Conservation (phyloP, 2,113 vertebrate genomes). For the Haemorhous mexicanus region DNA sequence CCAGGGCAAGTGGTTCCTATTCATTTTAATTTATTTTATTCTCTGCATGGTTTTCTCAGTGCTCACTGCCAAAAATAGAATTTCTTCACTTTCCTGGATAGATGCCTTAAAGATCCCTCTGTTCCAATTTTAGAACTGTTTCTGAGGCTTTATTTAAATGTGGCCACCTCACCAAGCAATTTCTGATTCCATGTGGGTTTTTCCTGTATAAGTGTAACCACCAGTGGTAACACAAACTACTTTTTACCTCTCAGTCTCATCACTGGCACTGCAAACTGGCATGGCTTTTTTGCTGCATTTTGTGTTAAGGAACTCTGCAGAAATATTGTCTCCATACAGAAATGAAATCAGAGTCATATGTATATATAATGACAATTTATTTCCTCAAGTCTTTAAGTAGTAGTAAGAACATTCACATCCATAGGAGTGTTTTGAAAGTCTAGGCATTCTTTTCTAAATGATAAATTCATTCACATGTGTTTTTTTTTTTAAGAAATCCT, state of each 20-base stretch:
- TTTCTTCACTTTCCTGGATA: slow-evolving; percentile 10
- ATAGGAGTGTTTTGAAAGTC: neutral
- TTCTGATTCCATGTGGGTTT: neutral
- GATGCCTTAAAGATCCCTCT: neutral
- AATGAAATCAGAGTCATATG: rapidly evolving
- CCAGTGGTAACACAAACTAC: neutral
- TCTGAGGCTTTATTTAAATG: neutral
- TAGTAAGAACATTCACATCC: neutral
- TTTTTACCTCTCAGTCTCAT: neutral
- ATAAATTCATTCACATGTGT: neutral
- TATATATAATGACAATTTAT: neutral
- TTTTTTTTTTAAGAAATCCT: neutral
- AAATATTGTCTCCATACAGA: neutral
- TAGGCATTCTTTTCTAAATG: neutral
- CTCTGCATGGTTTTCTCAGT: neutral
- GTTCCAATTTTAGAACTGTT: neutral
- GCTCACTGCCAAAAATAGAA: neutral
- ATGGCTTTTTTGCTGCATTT: neutral
- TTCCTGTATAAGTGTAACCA: neutral
- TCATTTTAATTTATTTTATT: neutral
- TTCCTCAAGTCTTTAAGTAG: neutral
- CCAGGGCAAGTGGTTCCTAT: neutral
- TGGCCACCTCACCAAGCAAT: neutral
- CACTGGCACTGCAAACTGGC: neutral
- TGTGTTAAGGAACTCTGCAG: neutral